These are phyloP conservation scores for Macropis europaea DNA, from an alignment of 2,888 invertebrate species.

Conservation along the genomic window DNA sequence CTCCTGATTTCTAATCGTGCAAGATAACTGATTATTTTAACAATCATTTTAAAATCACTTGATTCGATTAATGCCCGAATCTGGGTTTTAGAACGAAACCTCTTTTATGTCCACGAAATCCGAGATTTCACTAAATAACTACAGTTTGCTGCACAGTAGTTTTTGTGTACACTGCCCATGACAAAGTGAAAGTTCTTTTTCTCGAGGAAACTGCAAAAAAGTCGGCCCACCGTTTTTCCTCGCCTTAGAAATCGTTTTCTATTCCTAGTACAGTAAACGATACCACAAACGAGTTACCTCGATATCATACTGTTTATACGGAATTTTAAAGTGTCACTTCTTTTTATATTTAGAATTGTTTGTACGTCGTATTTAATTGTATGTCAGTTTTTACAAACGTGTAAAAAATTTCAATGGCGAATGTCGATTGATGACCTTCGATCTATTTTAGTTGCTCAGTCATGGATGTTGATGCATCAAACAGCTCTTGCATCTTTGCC, in stretches of 20 bases:
- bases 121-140: slow-evolving; percentile 37
- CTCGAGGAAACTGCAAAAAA: slow-evolving; percentile 25
- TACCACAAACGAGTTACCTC: no score
- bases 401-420: neutral
- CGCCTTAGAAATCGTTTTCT: neutral
- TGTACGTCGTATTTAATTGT: no score
- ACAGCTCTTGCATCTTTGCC: slow-evolving; percentile 3
- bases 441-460: slow-evolving; percentile 19
- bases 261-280: no score
- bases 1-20: no score
- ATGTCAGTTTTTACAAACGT: no score
- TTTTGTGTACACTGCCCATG: slow-evolving; percentile 16
- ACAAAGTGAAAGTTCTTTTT: slow-evolving; percentile 44
- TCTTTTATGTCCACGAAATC: slow-evolving; percentile 11
- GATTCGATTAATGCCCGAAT: no score
- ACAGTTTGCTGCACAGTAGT: neutral
- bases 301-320: no score
- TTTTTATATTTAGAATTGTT: neutral
- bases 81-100: neutral
- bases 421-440: slow-evolving; percentile 9
- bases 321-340: no score
- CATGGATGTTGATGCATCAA: slow-evolving; percentile 9
- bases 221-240: neutral
- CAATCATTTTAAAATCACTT: no score
- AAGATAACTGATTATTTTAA: no score